Conservation (phyloP, 2,797 vertebrate genomes). For the Aulostomus chinensis region DNA sequence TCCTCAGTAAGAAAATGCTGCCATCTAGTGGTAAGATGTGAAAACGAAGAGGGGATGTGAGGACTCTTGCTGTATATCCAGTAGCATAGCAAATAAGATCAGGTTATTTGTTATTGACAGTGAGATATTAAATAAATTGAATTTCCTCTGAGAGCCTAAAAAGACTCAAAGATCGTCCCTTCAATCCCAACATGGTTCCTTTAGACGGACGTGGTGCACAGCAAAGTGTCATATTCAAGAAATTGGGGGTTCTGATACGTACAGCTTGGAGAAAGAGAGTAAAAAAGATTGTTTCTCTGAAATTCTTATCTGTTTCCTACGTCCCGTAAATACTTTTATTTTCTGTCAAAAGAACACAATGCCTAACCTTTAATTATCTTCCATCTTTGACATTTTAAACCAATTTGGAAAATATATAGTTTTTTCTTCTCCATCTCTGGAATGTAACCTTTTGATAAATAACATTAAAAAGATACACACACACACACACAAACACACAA, state of each 20-base stretch:
- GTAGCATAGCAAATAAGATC: no score
- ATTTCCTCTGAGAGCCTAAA: background rate
- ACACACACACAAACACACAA: no score
- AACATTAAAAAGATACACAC: no score
- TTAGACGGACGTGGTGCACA: background rate
- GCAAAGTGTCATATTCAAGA: background rate
- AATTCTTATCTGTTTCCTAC: background rate
- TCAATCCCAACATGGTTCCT: background rate
- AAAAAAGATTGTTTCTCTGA: background rate
- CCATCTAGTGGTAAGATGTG: constrained; percentile 19
- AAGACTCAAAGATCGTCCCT: background rate
- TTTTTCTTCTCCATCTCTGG: background rate
- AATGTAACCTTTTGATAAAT: background rate
- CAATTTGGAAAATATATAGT: background rate
- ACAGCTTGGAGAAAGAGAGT: background rate
- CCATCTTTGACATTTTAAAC: constrained; percentile 4
- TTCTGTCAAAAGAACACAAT: background rate
- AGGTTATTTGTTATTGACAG: no score
- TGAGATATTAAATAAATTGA: background rate
- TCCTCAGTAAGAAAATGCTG: constrained; percentile 1
- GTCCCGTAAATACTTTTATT: background rate
- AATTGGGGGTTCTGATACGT: background rate
- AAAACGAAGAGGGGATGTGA: no score
- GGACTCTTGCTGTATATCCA: no score
- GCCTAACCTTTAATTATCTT: background rate